Evolutionary conservation across 2,113 vertebrate genomes (phyloP).

Genomic region (Erythrocercus mccallii): DNA sequence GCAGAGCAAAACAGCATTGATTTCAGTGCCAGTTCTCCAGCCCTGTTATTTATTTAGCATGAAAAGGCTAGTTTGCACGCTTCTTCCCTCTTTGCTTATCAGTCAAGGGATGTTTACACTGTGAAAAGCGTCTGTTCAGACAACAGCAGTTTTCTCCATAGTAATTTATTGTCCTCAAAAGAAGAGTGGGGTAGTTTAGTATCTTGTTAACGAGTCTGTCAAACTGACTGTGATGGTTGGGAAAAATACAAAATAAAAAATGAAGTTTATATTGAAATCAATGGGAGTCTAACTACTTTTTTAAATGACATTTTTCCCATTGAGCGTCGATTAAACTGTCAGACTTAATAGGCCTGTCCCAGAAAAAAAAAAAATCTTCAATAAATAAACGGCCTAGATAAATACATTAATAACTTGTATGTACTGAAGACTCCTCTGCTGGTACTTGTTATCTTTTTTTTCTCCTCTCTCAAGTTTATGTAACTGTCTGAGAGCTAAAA

Average conservation of each 20-base stretch:
- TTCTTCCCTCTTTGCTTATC: constrained; percentile 32
- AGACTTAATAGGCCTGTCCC: constrained; percentile 57
- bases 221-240: constrained; percentile 22
- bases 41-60: constrained; percentile 17
- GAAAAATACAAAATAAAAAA: constrained; percentile 45
- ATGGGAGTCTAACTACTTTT: constrained; percentile 44
- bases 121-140: constrained; percentile 47
- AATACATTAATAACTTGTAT: constrained; percentile 32
- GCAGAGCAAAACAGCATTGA: neutral
- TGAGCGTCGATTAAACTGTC: constrained; percentile 61
- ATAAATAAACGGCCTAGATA: constrained; percentile 53
- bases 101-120: constrained; percentile 48
- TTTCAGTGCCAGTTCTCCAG: constrained; percentile 11
- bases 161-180: constrained; percentile 43
- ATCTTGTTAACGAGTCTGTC: constrained; percentile 55
- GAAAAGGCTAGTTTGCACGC: constrained; percentile 13
- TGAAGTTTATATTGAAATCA: constrained; percentile 56
- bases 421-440: neutral
- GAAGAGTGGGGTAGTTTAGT: constrained; percentile 36
- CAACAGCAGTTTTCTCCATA: constrained; percentile 18
- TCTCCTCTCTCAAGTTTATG: constrained; percentile 42
- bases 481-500: constrained; percentile 57
- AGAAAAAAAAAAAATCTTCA: constrained; percentile 38
- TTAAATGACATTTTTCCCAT: constrained; percentile 29
- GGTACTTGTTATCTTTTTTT: constrained; percentile 4